Conservation (phyloP, 2,888 invertebrate species). For the Lymantria monacha region DNA sequence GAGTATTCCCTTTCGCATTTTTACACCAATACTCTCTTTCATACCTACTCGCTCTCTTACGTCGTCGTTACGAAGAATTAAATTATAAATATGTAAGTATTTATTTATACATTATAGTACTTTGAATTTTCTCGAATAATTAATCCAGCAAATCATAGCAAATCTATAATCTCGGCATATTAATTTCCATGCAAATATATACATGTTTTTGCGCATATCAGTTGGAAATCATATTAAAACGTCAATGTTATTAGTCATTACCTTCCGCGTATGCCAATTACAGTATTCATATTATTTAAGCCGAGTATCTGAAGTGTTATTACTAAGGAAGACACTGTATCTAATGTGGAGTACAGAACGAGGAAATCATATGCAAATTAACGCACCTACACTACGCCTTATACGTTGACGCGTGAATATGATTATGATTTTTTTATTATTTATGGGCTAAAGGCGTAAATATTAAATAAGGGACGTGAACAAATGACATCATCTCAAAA, state of each 20-base stretch:
- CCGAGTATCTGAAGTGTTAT: conserved; percentile 8
- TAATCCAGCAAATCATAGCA: background rate
- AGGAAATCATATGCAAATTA: conserved; percentile 33
- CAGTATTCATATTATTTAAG: conserved; percentile 54
- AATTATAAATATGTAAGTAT: no score
- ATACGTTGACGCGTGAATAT: conserved; percentile 9
- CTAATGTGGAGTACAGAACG: conserved; percentile 24
- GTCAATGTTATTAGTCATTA: conserved; percentile 20
- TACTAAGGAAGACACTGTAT: conserved; percentile 17
- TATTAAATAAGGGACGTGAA: no score
- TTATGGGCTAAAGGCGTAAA: background rate
- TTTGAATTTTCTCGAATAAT: no score
- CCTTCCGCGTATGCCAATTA: conserved; percentile 57
- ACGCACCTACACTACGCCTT: conserved; percentile 19
- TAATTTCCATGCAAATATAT: background rate
- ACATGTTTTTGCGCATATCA: conserved; percentile 13
- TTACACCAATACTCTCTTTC: no score
- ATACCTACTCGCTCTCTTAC: no score
- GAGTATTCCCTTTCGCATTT: no score
- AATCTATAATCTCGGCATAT: background rate
- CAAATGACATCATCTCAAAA: no score
- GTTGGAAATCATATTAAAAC: conserved; percentile 15
- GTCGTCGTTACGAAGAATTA: no score
- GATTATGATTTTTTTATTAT: conserved; percentile 11
- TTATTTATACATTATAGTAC: no score